Conservation (phyloP, 1,140 invertebrate species). For the Drosophila ironensis region DNA sequence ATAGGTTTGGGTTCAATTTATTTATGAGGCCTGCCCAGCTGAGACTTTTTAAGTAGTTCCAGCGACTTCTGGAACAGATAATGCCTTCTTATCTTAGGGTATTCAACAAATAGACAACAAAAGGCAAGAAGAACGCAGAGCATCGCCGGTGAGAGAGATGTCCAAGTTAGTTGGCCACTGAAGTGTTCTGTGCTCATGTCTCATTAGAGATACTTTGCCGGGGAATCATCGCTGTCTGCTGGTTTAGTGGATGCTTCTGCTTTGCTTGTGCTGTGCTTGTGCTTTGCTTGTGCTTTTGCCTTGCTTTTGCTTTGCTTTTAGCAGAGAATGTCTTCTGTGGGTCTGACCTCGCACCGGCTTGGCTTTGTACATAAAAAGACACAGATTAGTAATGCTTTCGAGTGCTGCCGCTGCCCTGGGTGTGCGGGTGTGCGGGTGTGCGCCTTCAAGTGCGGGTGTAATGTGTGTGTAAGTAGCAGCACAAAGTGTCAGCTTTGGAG, state of each 20-base stretch:
- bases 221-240: constrained; percentile 39
- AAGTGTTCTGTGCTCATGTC: constrained; percentile 74
- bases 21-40: no score
- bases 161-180: constrained; percentile 47
- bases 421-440: not conserved
- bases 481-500: constrained; percentile 78
- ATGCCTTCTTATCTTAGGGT: no score
- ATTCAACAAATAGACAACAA: not conserved
- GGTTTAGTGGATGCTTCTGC: not conserved
- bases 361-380: constrained; percentile 71
- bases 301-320: not conserved
- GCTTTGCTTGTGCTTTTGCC: not conserved
- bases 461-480: constrained; percentile 72
- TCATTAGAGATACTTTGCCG: constrained; percentile 77
- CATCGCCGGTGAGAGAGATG: constrained; percentile 37
- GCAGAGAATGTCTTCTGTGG: constrained; percentile 33
- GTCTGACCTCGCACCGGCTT: constrained; percentile 67
- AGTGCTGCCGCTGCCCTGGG: constrained; percentile 37
- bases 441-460: constrained; percentile 32
- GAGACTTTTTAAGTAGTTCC: no score
- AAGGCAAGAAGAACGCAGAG: not conserved
- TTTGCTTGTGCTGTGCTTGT: constrained; percentile 1
- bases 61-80: no score
- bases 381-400: constrained; percentile 75
- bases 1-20: no score